These are phyloP conservation scores for Brachyhypopomus occidentalis DNA, from an alignment of 2,113 vertebrate genomes.

Conservation along the genomic window DNA sequence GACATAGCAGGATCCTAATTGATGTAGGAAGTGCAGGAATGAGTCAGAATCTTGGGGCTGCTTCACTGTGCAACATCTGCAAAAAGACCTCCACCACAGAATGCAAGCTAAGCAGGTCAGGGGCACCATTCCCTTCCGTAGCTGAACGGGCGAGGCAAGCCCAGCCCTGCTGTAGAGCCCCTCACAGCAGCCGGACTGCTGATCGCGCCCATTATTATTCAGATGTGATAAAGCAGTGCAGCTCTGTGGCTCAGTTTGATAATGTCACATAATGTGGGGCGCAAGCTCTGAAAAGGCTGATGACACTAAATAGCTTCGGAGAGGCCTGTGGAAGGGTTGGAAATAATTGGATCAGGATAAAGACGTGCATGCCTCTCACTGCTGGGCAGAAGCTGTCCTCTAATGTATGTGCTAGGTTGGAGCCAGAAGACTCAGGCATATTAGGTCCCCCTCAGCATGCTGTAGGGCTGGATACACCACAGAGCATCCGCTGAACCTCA, in stretches of 20 bases:
- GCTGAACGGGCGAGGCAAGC: background rate
- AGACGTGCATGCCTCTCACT: background rate
- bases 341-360: background rate
- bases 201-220: background rate
- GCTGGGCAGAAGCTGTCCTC: background rate
- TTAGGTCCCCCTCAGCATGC: background rate
- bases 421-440: background rate
- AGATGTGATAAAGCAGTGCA: background rate
- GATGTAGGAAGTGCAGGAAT: background rate
- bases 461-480: background rate
- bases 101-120: background rate
- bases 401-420: slow-evolving; percentile 7
- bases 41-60: background rate
- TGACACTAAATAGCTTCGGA: slow-evolving; percentile 1
- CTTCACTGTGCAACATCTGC: background rate
- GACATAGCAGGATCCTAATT: background rate
- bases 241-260: slow-evolving; percentile 5
- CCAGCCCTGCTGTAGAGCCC: background rate
- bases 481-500: background rate
- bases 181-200: background rate
- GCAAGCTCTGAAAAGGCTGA: slow-evolving; percentile 10
- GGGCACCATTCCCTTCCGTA: background rate
- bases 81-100: background rate
- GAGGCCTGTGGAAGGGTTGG: background rate
- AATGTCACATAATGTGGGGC: slow-evolving; percentile 2